Conservation (phyloP, 2,888 invertebrate species). For the Diploptera punctata region DNA sequence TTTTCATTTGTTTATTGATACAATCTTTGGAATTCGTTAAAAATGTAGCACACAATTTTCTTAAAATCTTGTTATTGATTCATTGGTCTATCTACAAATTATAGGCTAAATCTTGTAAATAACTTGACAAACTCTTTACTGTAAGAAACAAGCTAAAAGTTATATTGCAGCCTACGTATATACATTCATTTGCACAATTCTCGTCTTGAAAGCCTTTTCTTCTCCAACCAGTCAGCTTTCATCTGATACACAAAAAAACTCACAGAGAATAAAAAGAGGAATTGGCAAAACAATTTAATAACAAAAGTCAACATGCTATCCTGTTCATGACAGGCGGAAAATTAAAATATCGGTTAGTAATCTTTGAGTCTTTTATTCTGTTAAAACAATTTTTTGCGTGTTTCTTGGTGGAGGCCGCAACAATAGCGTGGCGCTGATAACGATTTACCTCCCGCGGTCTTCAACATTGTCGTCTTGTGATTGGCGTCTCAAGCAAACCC, state of each 20-base stretch:
- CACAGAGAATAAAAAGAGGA: constrained; percentile 23
- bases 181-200: constrained; percentile 3
- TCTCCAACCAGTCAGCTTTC: neutral
- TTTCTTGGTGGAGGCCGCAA: constrained; percentile 13
- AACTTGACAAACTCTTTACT: too few species aligned
- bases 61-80: too few species aligned
- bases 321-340: constrained; percentile 35
- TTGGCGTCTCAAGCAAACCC: constrained; percentile 6
- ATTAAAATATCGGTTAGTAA: constrained; percentile 39
- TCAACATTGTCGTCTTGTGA: constrained; percentile 21
- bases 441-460: constrained; percentile 26
- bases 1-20: too few species aligned
- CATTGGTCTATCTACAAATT: too few species aligned
- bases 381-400: constrained; percentile 18
- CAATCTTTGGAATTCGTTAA: too few species aligned
- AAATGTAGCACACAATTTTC: too few species aligned
- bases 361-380: constrained; percentile 37
- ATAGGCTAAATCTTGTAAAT: too few species aligned
- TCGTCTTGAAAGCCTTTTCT: constrained; percentile 9
- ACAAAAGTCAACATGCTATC: constrained; percentile 25
- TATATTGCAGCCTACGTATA: too few species aligned
- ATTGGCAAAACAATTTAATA: constrained; percentile 35
- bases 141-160: too few species aligned
- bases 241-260: constrained; percentile 19
- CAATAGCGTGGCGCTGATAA: constrained; percentile 25